Base-by-base conservation (phyloP, 2,888 invertebrate genomes). In the Eupithecia vulgata region DNA sequence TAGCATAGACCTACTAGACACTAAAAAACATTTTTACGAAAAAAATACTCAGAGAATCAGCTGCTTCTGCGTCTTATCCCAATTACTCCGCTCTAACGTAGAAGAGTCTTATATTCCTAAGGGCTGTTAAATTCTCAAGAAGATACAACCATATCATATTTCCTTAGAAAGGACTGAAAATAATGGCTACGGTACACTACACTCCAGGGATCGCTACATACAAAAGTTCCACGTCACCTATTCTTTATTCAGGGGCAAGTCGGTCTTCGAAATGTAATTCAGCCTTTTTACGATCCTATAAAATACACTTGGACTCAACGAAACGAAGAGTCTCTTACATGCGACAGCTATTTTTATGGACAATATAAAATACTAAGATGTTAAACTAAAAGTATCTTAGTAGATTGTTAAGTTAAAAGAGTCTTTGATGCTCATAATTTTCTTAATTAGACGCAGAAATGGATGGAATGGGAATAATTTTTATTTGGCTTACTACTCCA, bases 321-420 rank as follows among this genome's bases (percentile, higher is more conserved):
- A 70, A 70, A 72, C 30, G 30, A 30, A 30, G 57, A 59, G 62
- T 72, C 71, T 71, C 71, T 75, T 73, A 70, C 70, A 73, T 75
- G 61, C 45, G 73, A 74, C 76, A 30, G 72, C 52, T 59, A 69
- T 70, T 77, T 71, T 76, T 78, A 76, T 71, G 59, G 52, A 37
- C 30, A 61, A 48, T 61, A 65, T 73, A 65, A 71, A 72, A 71
- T 65, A 62, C 42, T 67, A 52, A 30, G 48, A 68, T 8, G 48
- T 67, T 35, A 52, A 52, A 52, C 8, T 52, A 21, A 12, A 52
- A 21, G 10, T 21, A 10, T 52, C 21, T 21, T 48, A n/a, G 48
- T n/a, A 48, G 52, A 10, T 52, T 21, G 52, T 10, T 21, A 10
- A 52, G 21, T 10, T 10, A 6, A n/a, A n/a, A 68, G 8, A 59